Base-by-base conservation (phyloP, 2,113 vertebrate species). In the Pluvianellus socialis region DNA sequence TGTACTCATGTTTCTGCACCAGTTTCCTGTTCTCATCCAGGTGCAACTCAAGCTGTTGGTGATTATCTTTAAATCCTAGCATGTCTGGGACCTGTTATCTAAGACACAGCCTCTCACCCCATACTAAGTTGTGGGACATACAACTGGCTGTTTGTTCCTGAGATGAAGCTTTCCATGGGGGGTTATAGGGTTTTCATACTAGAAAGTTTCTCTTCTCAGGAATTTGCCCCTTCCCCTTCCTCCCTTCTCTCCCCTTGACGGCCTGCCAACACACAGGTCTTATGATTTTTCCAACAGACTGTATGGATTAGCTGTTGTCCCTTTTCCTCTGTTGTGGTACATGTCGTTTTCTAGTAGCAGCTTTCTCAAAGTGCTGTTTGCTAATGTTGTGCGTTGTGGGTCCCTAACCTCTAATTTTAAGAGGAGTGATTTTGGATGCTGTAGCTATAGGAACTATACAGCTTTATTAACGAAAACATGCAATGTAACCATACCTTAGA, bases 31-130 rank as follows among this genome's bases (percentile, higher is more conserved):
- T 90, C 77, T 66, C 73, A 66, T 76, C 66, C 84, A 95, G 80
- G 86, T 96, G 76, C 83, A 73, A 32, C 58, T 82, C 89, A 95
- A 92, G 89, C 94, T 97, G 89, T 65, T 90, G 92, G 70, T 89
- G 80, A 91, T 95, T 95, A 92, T 87, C 70, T 73, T 82, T 72
- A 87, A 97, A 96, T 76, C 77, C 70, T 27, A n/a, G 49, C 32
- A 2, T 79, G 86, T 82, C 94, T 97, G 96, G 89, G 91, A 75
- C 88, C 72, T 2, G 62, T 85, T 97, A 70, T 27, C 49, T 58
- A 53, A 89, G 80, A 42, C 22, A 24, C 5, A 24, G 58, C 49
- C 44, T 91, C 61, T 92, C 50, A 42, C 49, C 62, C 56, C 28
- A 2, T 50, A 5, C 53, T 45, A 12, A 59, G 59, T 18, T 44